Percentiles rank a stretch among this genome's conserved stretches.
Evolutionary conservation across 2,888 invertebrate genomes (phyloP).

Genomic region (Allygus modestus): DNA sequence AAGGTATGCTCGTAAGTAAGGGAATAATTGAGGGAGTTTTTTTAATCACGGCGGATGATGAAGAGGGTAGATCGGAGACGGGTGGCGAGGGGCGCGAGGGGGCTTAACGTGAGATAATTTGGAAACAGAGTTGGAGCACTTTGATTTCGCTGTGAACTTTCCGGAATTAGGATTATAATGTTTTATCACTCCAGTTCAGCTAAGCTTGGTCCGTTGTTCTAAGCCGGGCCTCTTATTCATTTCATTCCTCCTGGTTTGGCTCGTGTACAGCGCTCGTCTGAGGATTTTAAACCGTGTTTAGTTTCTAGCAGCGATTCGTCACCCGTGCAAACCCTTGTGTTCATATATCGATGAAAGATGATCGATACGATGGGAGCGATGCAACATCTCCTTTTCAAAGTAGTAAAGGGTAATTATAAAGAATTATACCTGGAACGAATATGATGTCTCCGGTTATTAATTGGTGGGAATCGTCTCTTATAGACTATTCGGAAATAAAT

Average conservation of each 20-base stretch:
- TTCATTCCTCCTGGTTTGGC: neutral
- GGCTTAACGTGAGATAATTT: constrained; percentile 50
- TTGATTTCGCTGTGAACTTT: constrained; percentile 44
- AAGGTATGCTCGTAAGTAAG: constrained; percentile 42
- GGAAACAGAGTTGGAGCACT: constrained; percentile 52
- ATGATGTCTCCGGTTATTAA: no score
- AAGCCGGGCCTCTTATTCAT: constrained; percentile 25
- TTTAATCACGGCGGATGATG: constrained; percentile 47
- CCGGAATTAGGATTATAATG: constrained; percentile 50
- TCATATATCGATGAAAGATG: no score
- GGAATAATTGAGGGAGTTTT: constrained; percentile 46
- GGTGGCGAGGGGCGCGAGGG: constrained; percentile 12
- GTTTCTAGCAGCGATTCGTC: no score
- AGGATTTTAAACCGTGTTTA: neutral
- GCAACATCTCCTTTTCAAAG: no score
- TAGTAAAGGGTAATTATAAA: no score
- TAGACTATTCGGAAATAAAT: no score
- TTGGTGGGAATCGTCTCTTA: no score
- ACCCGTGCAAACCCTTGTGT: no score
- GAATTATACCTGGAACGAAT: no score
- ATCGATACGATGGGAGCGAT: no score
- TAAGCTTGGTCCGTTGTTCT: constrained; percentile 42
- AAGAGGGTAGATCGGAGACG: constrained; percentile 23
- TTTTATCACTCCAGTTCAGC: constrained; percentile 47
- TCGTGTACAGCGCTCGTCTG: neutral